Percentiles rank a stretch among this genome's conserved stretches.
phyloP scores from a whole-genome alignment of 92 coral and sea anemone species.

The Epizoanthus scotinus region DNA sequence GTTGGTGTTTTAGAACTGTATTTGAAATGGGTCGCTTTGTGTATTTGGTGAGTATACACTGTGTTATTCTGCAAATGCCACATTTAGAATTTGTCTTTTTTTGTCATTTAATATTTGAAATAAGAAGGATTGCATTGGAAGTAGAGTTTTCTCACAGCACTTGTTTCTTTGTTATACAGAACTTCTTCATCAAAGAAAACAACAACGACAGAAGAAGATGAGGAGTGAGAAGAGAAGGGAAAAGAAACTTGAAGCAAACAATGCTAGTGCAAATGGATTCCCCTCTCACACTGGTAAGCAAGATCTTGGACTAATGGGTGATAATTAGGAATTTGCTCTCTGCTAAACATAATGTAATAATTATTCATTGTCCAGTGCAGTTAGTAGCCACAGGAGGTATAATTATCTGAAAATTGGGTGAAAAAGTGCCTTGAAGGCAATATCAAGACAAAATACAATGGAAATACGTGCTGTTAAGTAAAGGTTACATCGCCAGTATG shows the following conservation, averaged over 20 bases:
- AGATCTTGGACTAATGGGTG: not conserved
- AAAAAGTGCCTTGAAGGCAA: too few relatives aligned
- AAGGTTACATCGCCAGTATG: not conserved
- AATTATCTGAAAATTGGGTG: too few relatives aligned
- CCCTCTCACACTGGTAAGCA: conserved; percentile 49
- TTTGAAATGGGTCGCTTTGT: not conserved
- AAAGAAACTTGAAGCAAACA: conserved; percentile 57
- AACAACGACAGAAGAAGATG: conserved; percentile 86
- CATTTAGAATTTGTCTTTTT: too few relatives aligned
- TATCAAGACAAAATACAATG: too few relatives aligned
- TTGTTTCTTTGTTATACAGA: conserved; percentile 44
- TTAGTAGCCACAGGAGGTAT: too few relatives aligned
- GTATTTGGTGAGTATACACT: not conserved
- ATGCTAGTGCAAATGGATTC: conserved; percentile 42
- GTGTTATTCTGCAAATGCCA: too few relatives aligned
- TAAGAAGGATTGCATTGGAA: not conserved
- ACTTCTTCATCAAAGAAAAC: conserved; percentile 76
- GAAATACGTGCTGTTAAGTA: too few relatives aligned
- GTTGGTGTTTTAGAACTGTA: conserved; percentile 34
- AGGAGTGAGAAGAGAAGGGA: conserved; percentile 89
- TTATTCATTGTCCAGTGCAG: too few relatives aligned
- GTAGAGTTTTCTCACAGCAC: not conserved
- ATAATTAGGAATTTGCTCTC: not conserved
- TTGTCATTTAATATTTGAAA: too few relatives aligned
- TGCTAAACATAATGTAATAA: too few relatives aligned